A percentile compares a stretch with the other conserved stretches of the same genome.
Evolutionary conservation across 2,797 vertebrate species (phyloP).

Genomic region (Chromobotia macracanthus): DNA sequence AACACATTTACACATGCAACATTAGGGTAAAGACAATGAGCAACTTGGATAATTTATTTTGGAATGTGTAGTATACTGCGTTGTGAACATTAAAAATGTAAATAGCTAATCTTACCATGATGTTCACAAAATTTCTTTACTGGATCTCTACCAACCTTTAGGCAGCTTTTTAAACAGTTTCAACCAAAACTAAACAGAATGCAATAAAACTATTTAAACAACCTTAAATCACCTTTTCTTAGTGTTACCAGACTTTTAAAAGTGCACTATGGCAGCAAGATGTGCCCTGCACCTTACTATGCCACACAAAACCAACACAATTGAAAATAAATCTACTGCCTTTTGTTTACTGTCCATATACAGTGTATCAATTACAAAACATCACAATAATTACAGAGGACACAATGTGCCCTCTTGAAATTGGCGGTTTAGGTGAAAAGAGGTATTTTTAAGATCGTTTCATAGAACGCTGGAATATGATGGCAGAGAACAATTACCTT

Average conservation of each 20-base stretch:
- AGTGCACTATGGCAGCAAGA: slow-evolving; percentile 67
- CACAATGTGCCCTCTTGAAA: slow-evolving; percentile 20
- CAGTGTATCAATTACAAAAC: slow-evolving; percentile 44
- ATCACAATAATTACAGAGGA: slow-evolving; percentile 28
- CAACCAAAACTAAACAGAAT: slow-evolving; percentile 35
- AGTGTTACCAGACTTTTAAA: slow-evolving; percentile 59
- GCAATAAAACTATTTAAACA: slow-evolving; percentile 54
- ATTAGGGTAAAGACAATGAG: slow-evolving; percentile 88
- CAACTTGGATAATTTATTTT: slow-evolving; percentile 76
- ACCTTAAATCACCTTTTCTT: slow-evolving; percentile 57
- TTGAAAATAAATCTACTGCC: slow-evolving; percentile 48
- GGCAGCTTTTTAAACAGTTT: slow-evolving; percentile 67
- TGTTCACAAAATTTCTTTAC: slow-evolving; percentile 66
- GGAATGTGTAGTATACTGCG: slow-evolving; percentile 74
- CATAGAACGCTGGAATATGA: slow-evolving; percentile 58
- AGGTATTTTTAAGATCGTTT: slow-evolving; percentile 50
- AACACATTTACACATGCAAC: slow-evolving; percentile 95
- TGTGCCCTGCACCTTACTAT: slow-evolving; percentile 70
- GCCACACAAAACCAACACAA: slow-evolving; percentile 57
- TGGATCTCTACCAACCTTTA: slow-evolving; percentile 69
- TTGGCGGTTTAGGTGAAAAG: slow-evolving; percentile 35
- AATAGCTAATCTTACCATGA: slow-evolving; percentile 66
- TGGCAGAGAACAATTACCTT: slow-evolving; percentile 66
- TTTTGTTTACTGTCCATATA: slow-evolving; percentile 47
- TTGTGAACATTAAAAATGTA: slow-evolving; percentile 61